Base-by-base conservation (phyloP, 2,888 invertebrate genomes). In the Acleris emargana region DNA sequence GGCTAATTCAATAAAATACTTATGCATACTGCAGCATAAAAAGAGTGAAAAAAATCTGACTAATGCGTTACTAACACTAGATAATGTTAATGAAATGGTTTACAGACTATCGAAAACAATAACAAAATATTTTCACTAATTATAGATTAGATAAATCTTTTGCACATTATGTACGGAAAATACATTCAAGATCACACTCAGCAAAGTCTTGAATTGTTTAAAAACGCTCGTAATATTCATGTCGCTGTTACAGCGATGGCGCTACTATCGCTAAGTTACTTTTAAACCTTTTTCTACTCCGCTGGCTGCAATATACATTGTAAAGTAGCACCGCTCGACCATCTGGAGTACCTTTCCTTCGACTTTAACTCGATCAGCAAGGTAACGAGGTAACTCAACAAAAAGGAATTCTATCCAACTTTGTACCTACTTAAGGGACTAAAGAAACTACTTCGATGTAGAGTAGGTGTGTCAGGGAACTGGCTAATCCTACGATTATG, bases 401-500 rank as follows among this genome's bases (percentile, higher is more conserved):
- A 68, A 71, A 61, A 64, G 54, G 57, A 66, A 62, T 71, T 72
- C 70, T 68, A 71, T 70, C 68, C 57, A 61, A 66, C 60, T 66
- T 66, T 61, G 32, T 61, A 51, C 60, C 60, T 66, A 66, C 61
- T 60, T 60, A 64, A 66, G 38, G 61, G 66, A 45, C 61, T 52
- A 11, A 57, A 47, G 60, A 45, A 66, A 66, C 66, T 66, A 66
- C 51, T 66, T 61, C 47, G 45, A 55, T 42, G 50, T 38, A 50
- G 55, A 38, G 20, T 38, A 18, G n/a, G 22, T 57, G 51, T 61
- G 55, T 20, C 50, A 45, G 45, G 50, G 32, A 51, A 17, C 58
- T 22, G 53, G 62, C 68, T 76, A 80, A 80, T 79, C 82, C 76
- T 63, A 64, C 69, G 80, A 83, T 83, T 84, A 86, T 82, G 85